phyloP scores from a whole-genome alignment of 2,797 vertebrate genomes.

The Thaleichthys pacificus region DNA sequence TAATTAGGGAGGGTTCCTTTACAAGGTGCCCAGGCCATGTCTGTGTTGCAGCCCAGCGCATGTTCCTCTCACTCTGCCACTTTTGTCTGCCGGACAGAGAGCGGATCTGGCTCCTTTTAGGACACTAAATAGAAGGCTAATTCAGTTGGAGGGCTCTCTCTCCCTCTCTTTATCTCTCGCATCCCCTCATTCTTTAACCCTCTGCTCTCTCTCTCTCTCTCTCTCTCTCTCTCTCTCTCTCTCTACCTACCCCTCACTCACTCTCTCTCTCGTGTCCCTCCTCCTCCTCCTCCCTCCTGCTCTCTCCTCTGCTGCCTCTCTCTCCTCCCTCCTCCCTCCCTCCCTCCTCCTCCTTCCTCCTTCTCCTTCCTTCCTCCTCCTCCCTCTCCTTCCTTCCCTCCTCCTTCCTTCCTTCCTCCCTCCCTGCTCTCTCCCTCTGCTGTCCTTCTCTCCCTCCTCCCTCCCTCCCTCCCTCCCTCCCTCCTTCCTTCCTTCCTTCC shows the following conservation, averaged over 20 bases:
- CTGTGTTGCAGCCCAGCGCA: constrained; percentile 89
- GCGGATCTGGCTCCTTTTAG: constrained; percentile 87
- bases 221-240: too few relatives aligned
- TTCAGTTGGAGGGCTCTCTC: constrained; percentile 86
- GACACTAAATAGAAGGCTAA: constrained; percentile 90
- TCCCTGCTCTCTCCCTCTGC: background rate
- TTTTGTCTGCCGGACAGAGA: constrained; percentile 87
- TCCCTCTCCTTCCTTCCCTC: background rate
- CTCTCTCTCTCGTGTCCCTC: background rate
- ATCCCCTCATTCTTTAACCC: constrained; percentile 1
- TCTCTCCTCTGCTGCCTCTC: too few relatives aligned
- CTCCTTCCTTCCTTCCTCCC: background rate
- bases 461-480: background rate
- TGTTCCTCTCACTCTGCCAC: constrained; percentile 86
- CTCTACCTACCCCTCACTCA: background rate
- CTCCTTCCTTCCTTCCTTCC: background rate
- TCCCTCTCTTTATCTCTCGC: constrained; percentile 41
- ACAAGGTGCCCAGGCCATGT: constrained; percentile 80
- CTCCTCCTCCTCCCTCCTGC: background rate
- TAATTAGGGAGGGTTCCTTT: constrained; percentile 90
- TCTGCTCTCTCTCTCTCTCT: too few relatives aligned
- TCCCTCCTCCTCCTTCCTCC: background rate
- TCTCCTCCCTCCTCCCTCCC: background rate
- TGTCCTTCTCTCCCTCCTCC: background rate
- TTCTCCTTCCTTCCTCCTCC: background rate